A percentile compares a stretch with the other conserved stretches of the same genome.
phyloP scores from a whole-genome alignment of 2,113 vertebrate species.

The Deroptyus accipitrinus region DNA sequence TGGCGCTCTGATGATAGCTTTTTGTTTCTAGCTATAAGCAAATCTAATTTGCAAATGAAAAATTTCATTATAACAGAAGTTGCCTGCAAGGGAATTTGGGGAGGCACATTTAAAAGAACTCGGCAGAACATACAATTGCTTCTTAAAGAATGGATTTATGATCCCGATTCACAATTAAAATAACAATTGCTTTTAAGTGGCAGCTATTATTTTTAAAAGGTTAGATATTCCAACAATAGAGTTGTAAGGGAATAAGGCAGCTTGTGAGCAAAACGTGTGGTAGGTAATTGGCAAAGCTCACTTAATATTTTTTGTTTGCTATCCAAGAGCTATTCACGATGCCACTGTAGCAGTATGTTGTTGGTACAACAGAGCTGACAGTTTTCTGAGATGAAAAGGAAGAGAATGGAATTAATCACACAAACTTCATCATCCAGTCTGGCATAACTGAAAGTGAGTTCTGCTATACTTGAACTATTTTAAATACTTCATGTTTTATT shows the following conservation, averaged over 20 bases:
- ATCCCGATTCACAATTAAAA: constrained; percentile 69
- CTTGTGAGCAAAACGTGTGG: constrained; percentile 55
- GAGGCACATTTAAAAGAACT: constrained; percentile 46
- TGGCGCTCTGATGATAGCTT: constrained; percentile 59
- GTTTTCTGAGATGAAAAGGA: constrained; percentile 64
- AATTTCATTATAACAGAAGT: constrained; percentile 61
- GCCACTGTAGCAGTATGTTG: constrained; percentile 63
- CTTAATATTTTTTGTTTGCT: constrained; percentile 68
- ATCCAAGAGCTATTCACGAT: constrained; percentile 58
- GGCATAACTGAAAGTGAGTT: constrained; percentile 55
- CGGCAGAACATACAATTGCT: constrained; percentile 8
- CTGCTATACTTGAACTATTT: constrained; percentile 47
- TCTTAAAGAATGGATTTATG: constrained; percentile 66
- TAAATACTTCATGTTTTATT: constrained; percentile 54
- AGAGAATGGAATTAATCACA: constrained; percentile 64
- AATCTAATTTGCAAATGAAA: constrained; percentile 78
- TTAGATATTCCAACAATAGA: constrained; percentile 47
- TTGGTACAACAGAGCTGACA: constrained; percentile 68
- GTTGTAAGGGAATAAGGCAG: constrained; percentile 30
- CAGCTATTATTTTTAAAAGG: constrained; percentile 70
- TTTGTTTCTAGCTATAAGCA: constrained; percentile 70
- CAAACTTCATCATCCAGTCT: constrained; percentile 66
- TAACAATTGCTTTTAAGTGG: constrained; percentile 69
- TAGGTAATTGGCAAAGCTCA: constrained; percentile 69
- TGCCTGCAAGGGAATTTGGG: constrained; percentile 70